Evolutionary conservation across 53 echinoderm and acorn worm species (phyloP), one percentile per base, ranked within the genome.

Genomic region (Actinopyga echinites): DNA sequence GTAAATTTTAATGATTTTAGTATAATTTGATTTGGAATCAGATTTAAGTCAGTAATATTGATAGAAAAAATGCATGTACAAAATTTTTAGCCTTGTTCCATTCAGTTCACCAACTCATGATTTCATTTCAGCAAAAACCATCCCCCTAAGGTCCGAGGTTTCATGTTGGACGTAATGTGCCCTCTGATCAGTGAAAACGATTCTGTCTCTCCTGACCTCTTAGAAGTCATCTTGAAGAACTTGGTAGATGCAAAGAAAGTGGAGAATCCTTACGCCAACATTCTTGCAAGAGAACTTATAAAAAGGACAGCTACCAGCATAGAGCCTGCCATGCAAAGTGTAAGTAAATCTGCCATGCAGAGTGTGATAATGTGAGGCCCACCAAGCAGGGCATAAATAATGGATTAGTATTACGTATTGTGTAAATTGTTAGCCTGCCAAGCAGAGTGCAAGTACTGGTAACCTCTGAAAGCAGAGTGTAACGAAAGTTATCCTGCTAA

Each of bases 151-250:
- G 99, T 99, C 56, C 88, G 92, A 15, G 94, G 92, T 64, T 99
- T 99, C 91, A 99, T 99, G 99, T 75, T 99, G 80, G 99, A 99
- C 43, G 92, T 99, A 67, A 99, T 99, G 92, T 99, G 99, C 75
- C 99, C 99, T 0, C 86, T 99, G 74, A 99, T 99, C 85, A 90
- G 88, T 57, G 99, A 99, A 88, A 99, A 99, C 37, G 99, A 99
- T 45, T 88, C 91, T 10, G 99, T 99, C n/a, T 88, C 94, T 11
- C 85, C 90, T 11, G 95, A 95, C 42, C 94, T 99, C 57, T 84
- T 99, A 42, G 99, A 99, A 79, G 86, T 90, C 56, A 99, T 99
- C 75, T 69, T 99, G 74, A 66, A 90, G 65, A 92, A 99, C 62
- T 79, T 99, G 8, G 79, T 99, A 56, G 99, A 99, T 58, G 82